phyloP scores from a whole-genome alignment of 1,140 invertebrate genomes.

The Cylas formicarius region DNA sequence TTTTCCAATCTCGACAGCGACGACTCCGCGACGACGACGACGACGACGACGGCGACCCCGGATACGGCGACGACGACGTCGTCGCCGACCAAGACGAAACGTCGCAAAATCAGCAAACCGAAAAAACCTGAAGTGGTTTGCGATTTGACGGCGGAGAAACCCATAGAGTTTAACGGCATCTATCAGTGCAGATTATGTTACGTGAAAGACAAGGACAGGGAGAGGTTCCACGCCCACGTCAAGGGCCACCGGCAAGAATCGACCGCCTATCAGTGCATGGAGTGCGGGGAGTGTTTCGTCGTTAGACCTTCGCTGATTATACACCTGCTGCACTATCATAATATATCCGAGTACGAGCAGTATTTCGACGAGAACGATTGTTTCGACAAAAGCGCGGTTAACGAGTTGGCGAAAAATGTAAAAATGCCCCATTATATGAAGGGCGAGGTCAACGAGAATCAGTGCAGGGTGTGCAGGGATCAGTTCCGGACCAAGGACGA shows the following conservation, averaged over 20 bases:
- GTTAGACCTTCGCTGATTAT: slow-evolving; percentile 56
- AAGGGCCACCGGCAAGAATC: slow-evolving; percentile 48
- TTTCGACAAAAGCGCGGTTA: slow-evolving; percentile 47
- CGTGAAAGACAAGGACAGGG: slow-evolving; percentile 38
- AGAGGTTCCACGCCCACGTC: slow-evolving; percentile 48
- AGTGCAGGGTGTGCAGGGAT: slow-evolving; percentile 57
- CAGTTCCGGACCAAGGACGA: slow-evolving; percentile 50
- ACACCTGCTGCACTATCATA: slow-evolving; percentile 55
- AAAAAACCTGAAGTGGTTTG: slow-evolving; percentile 4
- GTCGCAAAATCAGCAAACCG: slow-evolving; percentile 8
- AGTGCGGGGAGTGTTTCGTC: slow-evolving; percentile 61
- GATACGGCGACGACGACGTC: not conserved
- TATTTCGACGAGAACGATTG: slow-evolving; percentile 53
- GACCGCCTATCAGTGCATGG: slow-evolving; percentile 56
- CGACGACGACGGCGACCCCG: not conserved
- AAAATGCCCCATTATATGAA: slow-evolving; percentile 35
- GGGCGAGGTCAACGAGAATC: slow-evolving; percentile 49
- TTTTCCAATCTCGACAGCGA: slow-evolving; percentile 2
- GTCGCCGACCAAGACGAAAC: slow-evolving; percentile 24
- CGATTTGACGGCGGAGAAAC: slow-evolving; percentile 30
- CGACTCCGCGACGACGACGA: slow-evolving; percentile 8
- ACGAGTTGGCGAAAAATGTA: slow-evolving; percentile 41
- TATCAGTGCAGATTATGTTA: slow-evolving; percentile 50
- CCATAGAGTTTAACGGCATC: slow-evolving; percentile 39
- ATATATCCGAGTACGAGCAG: slow-evolving; percentile 47